Evolutionary conservation across 2,113 vertebrate genomes (phyloP).

Genomic region (Coreoperca whiteheadi): DNA sequence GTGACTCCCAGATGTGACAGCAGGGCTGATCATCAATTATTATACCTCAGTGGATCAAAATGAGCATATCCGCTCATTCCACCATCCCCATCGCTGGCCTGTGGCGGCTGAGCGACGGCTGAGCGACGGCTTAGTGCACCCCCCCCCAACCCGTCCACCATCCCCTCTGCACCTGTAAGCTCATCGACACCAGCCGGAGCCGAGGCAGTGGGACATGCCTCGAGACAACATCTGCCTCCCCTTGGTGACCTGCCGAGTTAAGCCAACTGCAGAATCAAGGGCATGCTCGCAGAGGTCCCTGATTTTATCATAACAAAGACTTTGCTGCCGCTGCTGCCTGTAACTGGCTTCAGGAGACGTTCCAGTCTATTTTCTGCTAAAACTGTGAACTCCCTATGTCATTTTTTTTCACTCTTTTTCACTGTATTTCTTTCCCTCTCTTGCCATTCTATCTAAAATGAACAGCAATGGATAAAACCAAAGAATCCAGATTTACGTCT

Average conservation of each 20-base stretch:
- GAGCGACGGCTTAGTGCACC: conserved; percentile 62
- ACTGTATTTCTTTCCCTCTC: conserved; percentile 16
- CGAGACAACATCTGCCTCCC: conserved; percentile 86
- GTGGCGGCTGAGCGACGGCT: conserved; percentile 59
- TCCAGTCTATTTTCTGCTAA: conserved; percentile 71
- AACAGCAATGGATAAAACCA: conserved; percentile 46
- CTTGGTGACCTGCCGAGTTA: conserved; percentile 77
- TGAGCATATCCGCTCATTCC: conserved; percentile 79
- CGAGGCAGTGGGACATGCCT: conserved; percentile 77
- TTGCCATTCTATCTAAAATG: conserved; percentile 31
- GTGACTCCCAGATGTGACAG: conserved; percentile 83
- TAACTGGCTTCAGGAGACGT: conserved; percentile 73
- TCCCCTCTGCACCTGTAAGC: conserved; percentile 79
- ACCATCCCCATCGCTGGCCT: conserved; percentile 60
- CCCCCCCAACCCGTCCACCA: conserved; percentile 42
- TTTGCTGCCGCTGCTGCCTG: conserved; percentile 51
- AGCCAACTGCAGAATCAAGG: conserved; percentile 82
- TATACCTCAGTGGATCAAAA: conserved; percentile 87
- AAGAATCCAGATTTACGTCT: conserved; percentile 18
- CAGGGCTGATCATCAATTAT: conserved; percentile 88
- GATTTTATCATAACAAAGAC: conserved; percentile 79
- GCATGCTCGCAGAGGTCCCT: conserved; percentile 63
- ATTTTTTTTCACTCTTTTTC: conserved; percentile 39
- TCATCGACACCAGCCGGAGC: conserved; percentile 77
- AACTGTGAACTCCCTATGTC: conserved; percentile 48